Percentiles rank a stretch among this genome's conserved stretches.
Conservation (phyloP, 2,888 invertebrate genomes). For the Tortricodes alternella region DNA sequence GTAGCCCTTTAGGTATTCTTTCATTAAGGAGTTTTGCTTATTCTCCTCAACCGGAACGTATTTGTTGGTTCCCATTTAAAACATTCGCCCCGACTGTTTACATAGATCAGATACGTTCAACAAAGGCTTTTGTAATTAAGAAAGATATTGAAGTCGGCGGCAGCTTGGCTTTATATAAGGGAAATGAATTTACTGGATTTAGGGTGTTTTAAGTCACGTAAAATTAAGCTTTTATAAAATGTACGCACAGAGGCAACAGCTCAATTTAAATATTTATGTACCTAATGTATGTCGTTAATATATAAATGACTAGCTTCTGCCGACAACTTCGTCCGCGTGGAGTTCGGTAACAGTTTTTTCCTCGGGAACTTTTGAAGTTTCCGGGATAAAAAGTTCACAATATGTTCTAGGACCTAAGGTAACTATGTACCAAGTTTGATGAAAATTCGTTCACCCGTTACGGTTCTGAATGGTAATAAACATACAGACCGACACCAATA, state of each 20-base stretch:
- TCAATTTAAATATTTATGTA: background rate
- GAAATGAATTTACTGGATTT: constrained; percentile 78
- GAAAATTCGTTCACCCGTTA: too few species aligned
- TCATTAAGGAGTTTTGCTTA: constrained; percentile 75
- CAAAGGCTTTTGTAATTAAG: constrained; percentile 83
- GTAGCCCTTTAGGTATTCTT: constrained; percentile 65
- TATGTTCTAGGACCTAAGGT: too few species aligned
- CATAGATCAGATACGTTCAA: constrained; percentile 83
- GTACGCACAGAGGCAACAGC: constrained; percentile 33
- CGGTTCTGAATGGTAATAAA: too few species aligned
- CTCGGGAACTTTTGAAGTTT: too few species aligned
- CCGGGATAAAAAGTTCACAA: too few species aligned
- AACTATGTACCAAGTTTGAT: too few species aligned
- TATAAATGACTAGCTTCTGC: too few species aligned
- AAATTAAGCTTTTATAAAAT: constrained; percentile 43
- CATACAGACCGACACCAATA: too few species aligned
- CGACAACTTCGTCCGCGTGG: too few species aligned
- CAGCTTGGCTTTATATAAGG: constrained; percentile 79
- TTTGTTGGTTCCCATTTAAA: constrained; percentile 81
- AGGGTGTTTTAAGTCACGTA: constrained; percentile 71
- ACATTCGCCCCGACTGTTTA: constrained; percentile 80
- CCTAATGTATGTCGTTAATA: background rate
- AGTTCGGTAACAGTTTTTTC: too few species aligned
- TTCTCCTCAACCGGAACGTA: constrained; percentile 76
- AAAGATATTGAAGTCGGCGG: constrained; percentile 81